Base-by-base conservation (phyloP, 2,797 vertebrate species). In the Sarcoramphus papa region DNA sequence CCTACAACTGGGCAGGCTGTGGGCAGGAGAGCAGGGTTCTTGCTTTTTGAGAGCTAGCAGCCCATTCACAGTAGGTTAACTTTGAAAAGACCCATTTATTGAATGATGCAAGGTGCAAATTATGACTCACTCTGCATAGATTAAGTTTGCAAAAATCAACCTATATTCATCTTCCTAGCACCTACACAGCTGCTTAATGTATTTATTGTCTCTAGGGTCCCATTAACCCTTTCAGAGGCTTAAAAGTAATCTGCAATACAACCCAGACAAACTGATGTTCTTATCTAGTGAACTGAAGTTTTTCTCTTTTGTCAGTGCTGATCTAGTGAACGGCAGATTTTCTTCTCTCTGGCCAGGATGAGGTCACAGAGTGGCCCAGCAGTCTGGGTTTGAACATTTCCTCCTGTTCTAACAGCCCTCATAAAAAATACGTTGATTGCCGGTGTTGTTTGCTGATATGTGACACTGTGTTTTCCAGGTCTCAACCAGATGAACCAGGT, bases 111-210 rank as follows among this genome's bases (percentile, higher is more conserved):
- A 95, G 81, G 94, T 95, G 51, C 88, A 90, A 79, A 88, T 96
- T 78, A 93, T 97, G 97, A 98, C 80, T 98, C 97, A 97, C 24
- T 59, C 85, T 85, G 83, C 88, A 92, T 94, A 95, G 91, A 92
- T 94, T 94, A 80, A 63, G 78, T 96, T 94, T 83, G 80, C 90
- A 86, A 93, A 94, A 94, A 91, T 85, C 90, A 84, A 89, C 89
- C 60, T 92, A 83, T 95, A 84, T 95, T 96, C 88, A 74, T 95
- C 92, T 92, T 93, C 54, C 2, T 6, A 69, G 90, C 95, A 95
- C 96, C 96, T 97, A 95, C 94, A 85, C 89, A 95, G 93, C 93
- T 96, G 91, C 95, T 83, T 78, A 83, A 96, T 92, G 79, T 81
- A 80, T 95, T 93, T 95, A 41, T 91, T 95, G 63, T 96, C 94